Evolutionary conservation across 2,888 invertebrate species (phyloP).

Genomic region (Agrotis exclamationis): DNA sequence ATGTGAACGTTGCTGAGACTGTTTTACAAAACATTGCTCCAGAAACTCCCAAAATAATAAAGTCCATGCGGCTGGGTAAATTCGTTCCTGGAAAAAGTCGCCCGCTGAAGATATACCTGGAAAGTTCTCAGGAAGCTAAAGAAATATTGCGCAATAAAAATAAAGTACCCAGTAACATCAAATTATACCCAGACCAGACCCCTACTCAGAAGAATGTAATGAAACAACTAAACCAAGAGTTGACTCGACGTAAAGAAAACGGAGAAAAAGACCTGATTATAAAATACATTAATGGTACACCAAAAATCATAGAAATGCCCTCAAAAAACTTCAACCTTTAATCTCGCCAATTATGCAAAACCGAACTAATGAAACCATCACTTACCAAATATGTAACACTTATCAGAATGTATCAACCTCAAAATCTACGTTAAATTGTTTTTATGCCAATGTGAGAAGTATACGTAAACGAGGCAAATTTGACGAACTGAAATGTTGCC

Average conservation of each 20-base stretch:
- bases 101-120: background rate
- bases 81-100: background rate
- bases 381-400: background rate
- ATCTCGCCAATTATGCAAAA: background rate
- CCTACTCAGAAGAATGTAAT: background rate
- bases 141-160: background rate
- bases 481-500: constrained; percentile 54
- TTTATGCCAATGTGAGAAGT: constrained; percentile 60
- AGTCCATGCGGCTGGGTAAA: background rate
- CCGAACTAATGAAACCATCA: background rate
- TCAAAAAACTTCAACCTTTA: background rate
- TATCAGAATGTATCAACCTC: background rate
- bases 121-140: background rate
- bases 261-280: background rate
- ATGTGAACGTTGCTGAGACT: background rate
- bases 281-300: background rate
- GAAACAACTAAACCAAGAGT: background rate
- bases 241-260: background rate
- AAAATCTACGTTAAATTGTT: constrained; percentile 30
- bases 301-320: background rate
- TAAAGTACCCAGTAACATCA: background rate
- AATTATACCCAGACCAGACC: background rate
- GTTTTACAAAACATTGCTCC: background rate
- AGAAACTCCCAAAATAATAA: background rate
- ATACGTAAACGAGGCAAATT: constrained; percentile 55